phyloP scores from a whole-genome alignment of 2,888 invertebrate genomes.

The Archips xylosteana region DNA sequence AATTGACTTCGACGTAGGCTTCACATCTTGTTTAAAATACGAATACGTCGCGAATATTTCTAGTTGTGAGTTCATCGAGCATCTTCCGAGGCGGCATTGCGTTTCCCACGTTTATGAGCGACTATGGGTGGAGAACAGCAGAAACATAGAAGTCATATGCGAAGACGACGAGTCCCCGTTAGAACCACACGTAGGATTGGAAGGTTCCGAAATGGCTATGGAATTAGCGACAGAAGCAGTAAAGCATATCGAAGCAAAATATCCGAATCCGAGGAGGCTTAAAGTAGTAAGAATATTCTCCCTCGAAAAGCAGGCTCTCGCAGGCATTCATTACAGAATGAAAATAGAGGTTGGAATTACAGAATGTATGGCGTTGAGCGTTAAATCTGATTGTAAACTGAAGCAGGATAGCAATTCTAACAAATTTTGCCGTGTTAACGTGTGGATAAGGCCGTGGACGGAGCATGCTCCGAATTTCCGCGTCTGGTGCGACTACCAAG shows the following conservation, averaged over 20 bases:
- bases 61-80: constrained; percentile 68
- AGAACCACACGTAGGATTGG: constrained; percentile 66
- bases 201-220: constrained; percentile 65
- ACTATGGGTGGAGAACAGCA: constrained; percentile 68
- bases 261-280: constrained; percentile 71
- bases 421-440: constrained; percentile 73
- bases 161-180: constrained; percentile 70
- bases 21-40: constrained; percentile 74
- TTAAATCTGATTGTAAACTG: constrained; percentile 61
- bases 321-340: constrained; percentile 75
- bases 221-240: constrained; percentile 68
- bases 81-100: constrained; percentile 73
- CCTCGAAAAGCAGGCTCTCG: constrained; percentile 73
- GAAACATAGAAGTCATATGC: constrained; percentile 68
- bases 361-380: constrained; percentile 70
- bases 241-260: constrained; percentile 77
- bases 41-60: constrained; percentile 70
- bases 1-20: constrained; percentile 76
- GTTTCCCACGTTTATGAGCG: constrained; percentile 68
- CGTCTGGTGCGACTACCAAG: constrained; percentile 73
- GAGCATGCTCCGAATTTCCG: constrained; percentile 72
- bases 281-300: constrained; percentile 74
- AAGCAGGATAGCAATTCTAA: constrained; percentile 54
- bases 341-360: constrained; percentile 77
- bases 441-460: constrained; percentile 74